Conservation (phyloP, 1,140 invertebrate species). For the Drosophila mauritiana region DNA sequence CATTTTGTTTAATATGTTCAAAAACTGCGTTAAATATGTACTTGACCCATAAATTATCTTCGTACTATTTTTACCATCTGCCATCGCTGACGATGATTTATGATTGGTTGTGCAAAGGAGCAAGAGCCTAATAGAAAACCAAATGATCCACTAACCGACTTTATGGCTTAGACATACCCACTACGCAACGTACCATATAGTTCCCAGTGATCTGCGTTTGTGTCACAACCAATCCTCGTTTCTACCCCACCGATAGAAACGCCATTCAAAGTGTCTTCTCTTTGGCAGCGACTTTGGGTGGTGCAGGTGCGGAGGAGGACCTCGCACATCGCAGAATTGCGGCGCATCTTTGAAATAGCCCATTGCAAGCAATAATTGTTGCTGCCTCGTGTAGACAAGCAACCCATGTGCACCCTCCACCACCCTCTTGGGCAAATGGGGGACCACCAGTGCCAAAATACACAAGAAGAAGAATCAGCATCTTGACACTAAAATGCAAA, state of each 20-base stretch:
- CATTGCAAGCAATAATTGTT: constrained; percentile 80
- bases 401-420: neutral
- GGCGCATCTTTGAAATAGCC: constrained; percentile 67
- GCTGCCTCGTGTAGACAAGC: constrained; percentile 52
- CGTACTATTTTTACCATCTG: too few relatives aligned
- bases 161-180: constrained; percentile 9
- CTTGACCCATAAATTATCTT: too few relatives aligned
- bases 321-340: constrained; percentile 22
- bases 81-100: constrained; percentile 29
- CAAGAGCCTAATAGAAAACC: constrained; percentile 7
- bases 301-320: constrained; percentile 40
- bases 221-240: neutral
- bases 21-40: too few relatives aligned
- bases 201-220: constrained; percentile 32
- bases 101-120: constrained; percentile 13
- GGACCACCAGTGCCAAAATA: constrained; percentile 58
- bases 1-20: too few relatives aligned
- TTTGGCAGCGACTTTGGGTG: constrained; percentile 36
- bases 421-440: constrained; percentile 9
- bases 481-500: constrained; percentile 81
- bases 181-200: neutral
- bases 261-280: constrained; percentile 46
- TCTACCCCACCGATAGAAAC: constrained; percentile 1
- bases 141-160: constrained; percentile 38
- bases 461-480: constrained; percentile 41